Conservation (phyloP, 1,140 invertebrate species). For the Hydropsyche tenuis region DNA sequence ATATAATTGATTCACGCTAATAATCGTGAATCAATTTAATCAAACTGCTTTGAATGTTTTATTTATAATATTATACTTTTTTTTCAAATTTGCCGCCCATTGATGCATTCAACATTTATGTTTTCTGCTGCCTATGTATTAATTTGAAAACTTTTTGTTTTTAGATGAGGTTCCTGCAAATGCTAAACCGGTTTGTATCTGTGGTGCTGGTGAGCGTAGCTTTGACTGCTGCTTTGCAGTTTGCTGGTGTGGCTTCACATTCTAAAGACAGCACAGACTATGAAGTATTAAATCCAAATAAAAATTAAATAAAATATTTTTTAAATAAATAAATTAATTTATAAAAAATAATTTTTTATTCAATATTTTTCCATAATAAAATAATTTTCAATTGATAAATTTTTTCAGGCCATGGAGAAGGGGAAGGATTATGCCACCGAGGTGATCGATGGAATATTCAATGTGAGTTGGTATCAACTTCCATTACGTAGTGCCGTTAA, state of each 20-base stretch:
- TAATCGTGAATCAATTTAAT: not conserved
- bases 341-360: too few species aligned
- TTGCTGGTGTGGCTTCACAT: conserved; percentile 47
- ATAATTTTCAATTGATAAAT: too few species aligned
- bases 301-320: too few species aligned
- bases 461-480: conserved; percentile 49
- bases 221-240: conserved; percentile 48
- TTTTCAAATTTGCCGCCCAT: not conserved
- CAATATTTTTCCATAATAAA: conserved; percentile 12
- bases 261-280: conserved; percentile 48
- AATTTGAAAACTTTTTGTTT: not conserved
- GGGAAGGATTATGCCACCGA: conserved; percentile 41
- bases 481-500: conserved; percentile 44
- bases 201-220: conserved; percentile 47
- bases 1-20: too few species aligned
- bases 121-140: not conserved
- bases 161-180: conserved; percentile 47
- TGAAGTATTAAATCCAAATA: too few species aligned
- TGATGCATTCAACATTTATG: not conserved
- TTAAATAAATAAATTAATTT: too few species aligned
- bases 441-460: conserved; percentile 49
- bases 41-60: not conserved
- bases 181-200: conserved; percentile 48
- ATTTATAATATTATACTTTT: not conserved
- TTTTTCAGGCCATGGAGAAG: conserved; percentile 45